Percentiles rank a stretch among this genome's conserved stretches.
These are phyloP conservation scores for Pseudanteris insignis DNA, from an alignment of 2,888 invertebrate species.

Conservation along the genomic window DNA sequence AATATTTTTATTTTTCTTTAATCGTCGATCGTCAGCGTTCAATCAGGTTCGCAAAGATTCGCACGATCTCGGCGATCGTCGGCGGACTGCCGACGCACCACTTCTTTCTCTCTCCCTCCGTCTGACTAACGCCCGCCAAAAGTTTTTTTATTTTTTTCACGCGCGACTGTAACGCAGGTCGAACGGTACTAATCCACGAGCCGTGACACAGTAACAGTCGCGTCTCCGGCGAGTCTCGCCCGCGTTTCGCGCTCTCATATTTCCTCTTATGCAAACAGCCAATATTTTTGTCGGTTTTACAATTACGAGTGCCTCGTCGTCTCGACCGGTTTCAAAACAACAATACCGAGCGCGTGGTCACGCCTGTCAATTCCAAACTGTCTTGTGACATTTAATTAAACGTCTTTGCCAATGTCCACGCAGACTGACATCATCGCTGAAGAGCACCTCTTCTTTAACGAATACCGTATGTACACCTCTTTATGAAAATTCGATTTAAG, in stretches of 20 bases:
- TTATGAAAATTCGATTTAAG: background rate
- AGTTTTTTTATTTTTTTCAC: conserved; percentile 31
- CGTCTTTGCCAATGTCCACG: conserved; percentile 23
- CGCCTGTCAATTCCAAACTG: conserved; percentile 16
- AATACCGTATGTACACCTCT: conserved; percentile 25
- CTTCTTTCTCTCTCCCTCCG: too few relatives aligned
- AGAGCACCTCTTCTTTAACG: conserved; percentile 33
- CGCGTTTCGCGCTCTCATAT: conserved; percentile 16
- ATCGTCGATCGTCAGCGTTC: too few relatives aligned
- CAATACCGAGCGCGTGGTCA: background rate
- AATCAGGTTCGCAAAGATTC: conserved; percentile 26
- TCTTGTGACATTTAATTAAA: background rate
- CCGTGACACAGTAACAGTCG: conserved; percentile 44
- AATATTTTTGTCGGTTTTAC: conserved; percentile 13
- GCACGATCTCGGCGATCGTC: conserved; percentile 33
- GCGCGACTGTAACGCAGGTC: conserved; percentile 38
- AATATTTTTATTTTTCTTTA: background rate
- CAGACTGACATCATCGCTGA: conserved; percentile 46
- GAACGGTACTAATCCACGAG: conserved; percentile 43
- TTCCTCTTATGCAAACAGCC: conserved; percentile 18
- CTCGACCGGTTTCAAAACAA: conserved; percentile 7
- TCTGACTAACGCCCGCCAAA: conserved; percentile 30
- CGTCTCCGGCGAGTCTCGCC: conserved; percentile 14
- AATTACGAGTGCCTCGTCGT: background rate
- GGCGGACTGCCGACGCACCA: too few relatives aligned